These are phyloP conservation scores for Plagodis pulveraria DNA, from an alignment of 2,888 invertebrate species.

Conservation along the genomic window DNA sequence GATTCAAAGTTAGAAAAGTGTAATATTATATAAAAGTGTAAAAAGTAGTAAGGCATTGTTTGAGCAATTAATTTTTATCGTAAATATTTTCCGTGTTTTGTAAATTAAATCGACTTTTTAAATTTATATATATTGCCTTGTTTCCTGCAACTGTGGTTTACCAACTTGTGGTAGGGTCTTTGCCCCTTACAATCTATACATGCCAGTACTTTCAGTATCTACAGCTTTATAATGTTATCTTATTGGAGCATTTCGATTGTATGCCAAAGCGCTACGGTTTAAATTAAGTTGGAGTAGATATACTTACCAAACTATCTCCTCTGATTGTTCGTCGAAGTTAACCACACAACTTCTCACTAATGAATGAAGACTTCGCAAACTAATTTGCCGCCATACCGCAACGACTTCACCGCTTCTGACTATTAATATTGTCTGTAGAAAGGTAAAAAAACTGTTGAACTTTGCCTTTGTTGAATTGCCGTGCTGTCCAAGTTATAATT, in stretches of 20 bases:
- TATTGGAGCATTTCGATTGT: slow-evolving; percentile 3
- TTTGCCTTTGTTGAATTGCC: slow-evolving; percentile 4
- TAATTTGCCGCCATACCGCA: slow-evolving; percentile 64
- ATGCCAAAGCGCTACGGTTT: slow-evolving; percentile 3
- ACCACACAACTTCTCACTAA: slow-evolving; percentile 62
- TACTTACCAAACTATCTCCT: slow-evolving; percentile 14
- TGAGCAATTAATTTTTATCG: no score
- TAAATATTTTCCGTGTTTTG: no score
- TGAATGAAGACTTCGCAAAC: slow-evolving; percentile 68
- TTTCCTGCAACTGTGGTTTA: slow-evolving; percentile 5
- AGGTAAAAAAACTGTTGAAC: slow-evolving; percentile 6
- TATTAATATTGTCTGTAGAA: slow-evolving; percentile 47
- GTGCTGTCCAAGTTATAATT: slow-evolving; percentile 1
- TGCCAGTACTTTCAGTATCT: no score
- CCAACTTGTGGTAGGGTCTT: slow-evolving; percentile 6
- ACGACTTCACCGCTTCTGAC: slow-evolving; percentile 48
- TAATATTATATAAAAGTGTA: no score
- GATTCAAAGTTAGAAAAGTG: no score
- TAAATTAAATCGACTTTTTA: no score
- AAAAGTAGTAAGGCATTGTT: no score
- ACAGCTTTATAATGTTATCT: no score
- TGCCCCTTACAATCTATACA: slow-evolving; percentile 45
- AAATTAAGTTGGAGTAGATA: slow-evolving; percentile 2
- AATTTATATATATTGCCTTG: background rate
- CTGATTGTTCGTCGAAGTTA: slow-evolving; percentile 51